Conservation (phyloP, 2,888 invertebrate genomes). For the Gerris lacustris region DNA sequence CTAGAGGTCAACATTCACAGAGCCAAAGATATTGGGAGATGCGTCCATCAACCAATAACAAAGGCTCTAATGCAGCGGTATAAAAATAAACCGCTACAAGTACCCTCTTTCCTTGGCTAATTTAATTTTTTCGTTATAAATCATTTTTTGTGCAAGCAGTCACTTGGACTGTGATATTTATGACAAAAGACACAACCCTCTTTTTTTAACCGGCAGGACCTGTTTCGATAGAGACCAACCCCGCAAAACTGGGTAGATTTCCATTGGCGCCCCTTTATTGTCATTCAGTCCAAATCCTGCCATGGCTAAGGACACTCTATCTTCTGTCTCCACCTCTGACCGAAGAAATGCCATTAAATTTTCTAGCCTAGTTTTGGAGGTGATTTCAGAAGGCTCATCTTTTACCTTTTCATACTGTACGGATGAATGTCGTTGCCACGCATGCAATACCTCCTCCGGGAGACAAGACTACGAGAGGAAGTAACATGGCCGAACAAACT, state of each 20-base stretch:
- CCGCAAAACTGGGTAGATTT: background rate
- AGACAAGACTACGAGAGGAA: slow-evolving; percentile 32
- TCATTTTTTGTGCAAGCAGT: background rate
- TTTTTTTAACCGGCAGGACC: background rate
- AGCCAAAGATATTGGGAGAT: no score
- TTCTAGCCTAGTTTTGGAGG: background rate
- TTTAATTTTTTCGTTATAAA: background rate
- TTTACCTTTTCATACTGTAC: background rate
- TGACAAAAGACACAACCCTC: background rate
- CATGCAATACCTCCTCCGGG: slow-evolving; percentile 30
- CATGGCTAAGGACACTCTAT: slow-evolving; percentile 26
- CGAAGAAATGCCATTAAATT: slow-evolving; percentile 25
- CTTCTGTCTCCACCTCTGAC: slow-evolving; percentile 28
- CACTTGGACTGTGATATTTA: background rate
- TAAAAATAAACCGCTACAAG: no score
- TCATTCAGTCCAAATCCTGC: slow-evolving; percentile 18
- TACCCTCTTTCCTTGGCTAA: background rate
- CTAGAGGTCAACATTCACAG: no score
- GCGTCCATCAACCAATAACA: no score
- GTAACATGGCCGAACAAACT: slow-evolving; percentile 30
- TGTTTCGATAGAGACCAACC: background rate
- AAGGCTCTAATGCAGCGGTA: no score
- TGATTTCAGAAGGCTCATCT: background rate
- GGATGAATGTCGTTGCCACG: slow-evolving; percentile 26
- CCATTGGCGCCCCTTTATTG: background rate